Conservation (phyloP, 1,140 invertebrate species). For the Littorina saxatilis region DNA sequence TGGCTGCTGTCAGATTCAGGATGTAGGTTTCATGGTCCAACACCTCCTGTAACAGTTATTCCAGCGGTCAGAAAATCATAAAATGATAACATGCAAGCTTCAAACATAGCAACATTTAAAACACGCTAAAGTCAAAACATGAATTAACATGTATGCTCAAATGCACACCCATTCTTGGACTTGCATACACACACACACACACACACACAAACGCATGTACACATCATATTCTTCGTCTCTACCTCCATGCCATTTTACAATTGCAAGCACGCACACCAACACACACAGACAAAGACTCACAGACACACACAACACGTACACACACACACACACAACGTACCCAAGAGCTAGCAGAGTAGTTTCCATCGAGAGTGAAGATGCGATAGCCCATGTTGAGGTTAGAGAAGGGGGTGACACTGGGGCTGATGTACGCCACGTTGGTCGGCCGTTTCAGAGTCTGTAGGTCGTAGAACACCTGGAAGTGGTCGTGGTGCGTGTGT, state of each 20-base stretch:
- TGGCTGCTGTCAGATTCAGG: conserved; percentile 87
- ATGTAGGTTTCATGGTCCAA: conserved; percentile 93
- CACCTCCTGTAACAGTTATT: conserved; percentile 78
- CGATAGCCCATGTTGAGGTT: conserved; percentile 95
- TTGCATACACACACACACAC: no score
- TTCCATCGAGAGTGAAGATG: conserved; percentile 96
- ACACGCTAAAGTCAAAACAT: neutral
- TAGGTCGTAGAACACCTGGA: conserved; percentile 76
- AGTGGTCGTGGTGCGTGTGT: conserved; percentile 76
- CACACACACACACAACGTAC: conserved; percentile 44
- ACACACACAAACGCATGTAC: no score
- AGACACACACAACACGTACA: neutral
- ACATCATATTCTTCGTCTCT: no score
- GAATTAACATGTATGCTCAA: neutral
- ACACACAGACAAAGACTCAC: neutral
- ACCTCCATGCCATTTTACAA: no score
- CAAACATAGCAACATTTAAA: neutral
- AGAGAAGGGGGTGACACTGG: conserved; percentile 92
- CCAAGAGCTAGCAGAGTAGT: conserved; percentile 84
- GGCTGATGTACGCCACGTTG: conserved; percentile 92
- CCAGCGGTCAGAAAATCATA: neutral
- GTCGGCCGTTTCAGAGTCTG: conserved; percentile 78
- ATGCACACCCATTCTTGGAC: no score
- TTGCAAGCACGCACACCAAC: no score
- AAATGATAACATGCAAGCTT: neutral